A percentile compares a stretch with the other conserved stretches of the same genome.
phyloP scores from a whole-genome alignment of 2,113 vertebrate species.

The Melanerpes aurifrons region DNA sequence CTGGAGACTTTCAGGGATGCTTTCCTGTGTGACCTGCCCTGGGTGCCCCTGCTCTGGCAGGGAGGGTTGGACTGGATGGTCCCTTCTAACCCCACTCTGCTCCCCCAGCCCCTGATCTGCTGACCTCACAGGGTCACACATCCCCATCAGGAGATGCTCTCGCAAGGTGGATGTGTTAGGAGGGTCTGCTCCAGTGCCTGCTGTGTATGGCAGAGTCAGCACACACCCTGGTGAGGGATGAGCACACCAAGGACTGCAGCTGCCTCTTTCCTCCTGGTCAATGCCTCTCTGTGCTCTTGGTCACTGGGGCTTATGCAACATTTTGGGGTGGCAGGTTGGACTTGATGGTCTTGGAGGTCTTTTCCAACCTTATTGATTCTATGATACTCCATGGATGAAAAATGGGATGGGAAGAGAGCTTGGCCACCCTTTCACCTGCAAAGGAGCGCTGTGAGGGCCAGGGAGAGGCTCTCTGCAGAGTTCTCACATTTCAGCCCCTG shows the following conservation, averaged over 20 bases:
- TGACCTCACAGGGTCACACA: rapidly evolving
- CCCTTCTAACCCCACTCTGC: no score
- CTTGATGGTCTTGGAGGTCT: no score
- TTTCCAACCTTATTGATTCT: no score
- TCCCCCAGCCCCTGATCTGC: neutral
- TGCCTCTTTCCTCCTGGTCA: neutral
- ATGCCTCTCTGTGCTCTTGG: neutral
- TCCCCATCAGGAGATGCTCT: neutral
- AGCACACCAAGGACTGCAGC: neutral
- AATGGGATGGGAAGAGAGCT: rapidly evolving
- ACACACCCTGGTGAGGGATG: neutral
- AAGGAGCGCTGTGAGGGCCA: slow-evolving; percentile 1
- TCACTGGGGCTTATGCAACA: neutral
- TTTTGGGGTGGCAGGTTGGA: neutral
- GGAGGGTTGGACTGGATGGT: no score
- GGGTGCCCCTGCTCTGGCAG: no score
- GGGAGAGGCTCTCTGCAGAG: neutral
- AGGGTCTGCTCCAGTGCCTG: neutral
- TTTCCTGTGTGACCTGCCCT: no score
- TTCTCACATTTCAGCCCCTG: neutral
- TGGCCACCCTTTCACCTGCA: neutral
- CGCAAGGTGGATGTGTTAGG: neutral
- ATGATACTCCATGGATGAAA: neutral
- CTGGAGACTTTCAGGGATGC: no score
- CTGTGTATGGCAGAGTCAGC: rapidly evolving